Base-by-base conservation (phyloP, 2,888 invertebrate species). In the Eudasyphora cyanicolor region DNA sequence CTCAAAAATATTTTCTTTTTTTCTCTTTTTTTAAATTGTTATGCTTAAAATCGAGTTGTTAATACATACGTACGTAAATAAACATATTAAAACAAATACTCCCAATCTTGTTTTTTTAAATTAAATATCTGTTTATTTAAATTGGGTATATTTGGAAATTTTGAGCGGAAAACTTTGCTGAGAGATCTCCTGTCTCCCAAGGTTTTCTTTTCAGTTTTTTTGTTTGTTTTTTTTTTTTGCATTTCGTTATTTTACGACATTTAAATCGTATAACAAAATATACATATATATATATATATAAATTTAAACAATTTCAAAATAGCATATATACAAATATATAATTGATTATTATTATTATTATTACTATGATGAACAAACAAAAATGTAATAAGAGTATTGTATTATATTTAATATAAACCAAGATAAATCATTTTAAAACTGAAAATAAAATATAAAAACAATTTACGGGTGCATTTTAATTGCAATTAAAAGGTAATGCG, bases 1-100 rank as follows among this genome's bases (percentile, higher is more conserved):
- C n/a, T n/a, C n/a, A n/a, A n/a, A n/a, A n/a, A n/a, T n/a, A n/a
- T n/a, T 27, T 54, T 71, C 54, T 78, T 73, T 60, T 73, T 57
- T 32, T 19, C 19, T 54, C 21, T 57, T 35, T n/a, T 19, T 75
- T 49, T 60, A 49, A 51, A 69, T 77, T 69, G 12, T 74, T 69
- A 78, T 75, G 82, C 82, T 78, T 78, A 70, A 67, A 77, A 60
- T 49, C 29, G 70, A 51, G 62, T 78, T 49, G 45, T 82, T 78
- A 82, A 78, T 70, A 74, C 42, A 38, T 60, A 62, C 29, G 4
- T 42, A 73, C 0, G 27, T 42, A 74, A 0, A 14, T 14, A 54
- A n/a, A n/a, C n/a, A 73, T 57, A 57, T 57, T 12, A 27, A 57
- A 57, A 57, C 12, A 57, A 57, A 57, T 51, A 51, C 51, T 51